Evolutionary conservation across 2,888 invertebrate genomes (phyloP), one percentile per base, ranked within the genome.

Genomic region (Hirudinaria manillensis): DNA sequence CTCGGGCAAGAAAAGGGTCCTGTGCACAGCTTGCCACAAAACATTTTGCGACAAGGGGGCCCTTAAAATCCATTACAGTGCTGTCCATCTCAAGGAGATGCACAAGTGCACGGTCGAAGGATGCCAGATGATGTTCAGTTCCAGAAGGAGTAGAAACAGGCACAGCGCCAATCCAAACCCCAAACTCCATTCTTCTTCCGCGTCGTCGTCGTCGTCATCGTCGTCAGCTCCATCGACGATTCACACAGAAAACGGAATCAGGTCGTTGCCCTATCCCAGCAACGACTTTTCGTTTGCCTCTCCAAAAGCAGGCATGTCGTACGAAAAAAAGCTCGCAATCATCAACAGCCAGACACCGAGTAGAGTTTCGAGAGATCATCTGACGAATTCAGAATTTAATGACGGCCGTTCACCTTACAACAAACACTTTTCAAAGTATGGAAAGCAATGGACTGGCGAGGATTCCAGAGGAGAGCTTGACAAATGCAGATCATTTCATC

Each of bases 41-140:
- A 98, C 98, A 27, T 99, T 99, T 87, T 99, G 99, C 88, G 99
- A 99, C 88, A 99, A 99, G 87, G 98, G 98, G 78, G 99, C 99
- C 0, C 88, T 99, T 32, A 99, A 99, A 87, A 99, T 99, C 16
- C 99, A 99, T 85, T 98, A 97, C 84, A 96, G 96, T 72, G 99
- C 99, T 0, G 99, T 99, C 13, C 99, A 99, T 85, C 87, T 98
- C 77, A 90, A 97, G 61, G 99, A 99, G 88, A 99, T 99, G 98
- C 99, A 99, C 86, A 94, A 94, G 86, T 99, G 99, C 85, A 97
- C 98, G 0, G 96, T 99, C 0, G 94, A 94, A 84, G 97, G 97
- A 0, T 98, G 98, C 87, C 96, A 93, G 84, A 97, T 97, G 94
- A 96, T 96, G 94, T 98, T 98, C 84, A 97, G 96, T 85, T 97